Evolutionary conservation across 2,888 invertebrate genomes (phyloP).

Genomic region (Pseudanteris insignis): DNA sequence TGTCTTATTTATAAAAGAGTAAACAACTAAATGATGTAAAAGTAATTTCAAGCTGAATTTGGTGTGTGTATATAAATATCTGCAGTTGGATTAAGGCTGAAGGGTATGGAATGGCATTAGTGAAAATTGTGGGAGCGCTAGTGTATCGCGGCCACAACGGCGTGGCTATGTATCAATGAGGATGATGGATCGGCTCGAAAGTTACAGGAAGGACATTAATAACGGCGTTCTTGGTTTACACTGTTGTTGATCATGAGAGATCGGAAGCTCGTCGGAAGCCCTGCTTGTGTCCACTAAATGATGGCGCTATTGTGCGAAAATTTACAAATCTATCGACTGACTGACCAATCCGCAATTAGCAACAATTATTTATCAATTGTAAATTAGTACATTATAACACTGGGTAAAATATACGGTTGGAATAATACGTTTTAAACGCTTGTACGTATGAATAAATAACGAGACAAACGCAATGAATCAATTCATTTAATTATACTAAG

Average conservation of each 20-base stretch:
- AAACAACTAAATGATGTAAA: no score
- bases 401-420: no score
- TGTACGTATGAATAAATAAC: no score
- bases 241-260: slow-evolving; percentile 32
- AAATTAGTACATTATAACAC: no score
- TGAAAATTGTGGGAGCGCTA: no score
- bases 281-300: slow-evolving; percentile 11
- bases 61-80: no score
- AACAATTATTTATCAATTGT: slow-evolving; percentile 1
- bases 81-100: no score
- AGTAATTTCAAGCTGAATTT: no score
- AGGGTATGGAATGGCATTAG: not conserved
- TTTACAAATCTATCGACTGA: slow-evolving; percentile 11
- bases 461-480: no score
- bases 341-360: not conserved
- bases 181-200: slow-evolving; percentile 32
- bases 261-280: slow-evolving; percentile 29
- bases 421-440: no score
- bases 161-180: slow-evolving; percentile 23
- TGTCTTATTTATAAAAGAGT: no score
- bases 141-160: slow-evolving; percentile 1
- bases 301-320: slow-evolving; percentile 16
- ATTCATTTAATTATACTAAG: no score
- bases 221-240: slow-evolving; percentile 22
- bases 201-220: slow-evolving; percentile 36